A percentile compares a stretch with the other conserved stretches of the same genome.
Evolutionary conservation across 2,113 vertebrate genomes (phyloP).

Genomic region (Tichodroma muraria): DNA sequence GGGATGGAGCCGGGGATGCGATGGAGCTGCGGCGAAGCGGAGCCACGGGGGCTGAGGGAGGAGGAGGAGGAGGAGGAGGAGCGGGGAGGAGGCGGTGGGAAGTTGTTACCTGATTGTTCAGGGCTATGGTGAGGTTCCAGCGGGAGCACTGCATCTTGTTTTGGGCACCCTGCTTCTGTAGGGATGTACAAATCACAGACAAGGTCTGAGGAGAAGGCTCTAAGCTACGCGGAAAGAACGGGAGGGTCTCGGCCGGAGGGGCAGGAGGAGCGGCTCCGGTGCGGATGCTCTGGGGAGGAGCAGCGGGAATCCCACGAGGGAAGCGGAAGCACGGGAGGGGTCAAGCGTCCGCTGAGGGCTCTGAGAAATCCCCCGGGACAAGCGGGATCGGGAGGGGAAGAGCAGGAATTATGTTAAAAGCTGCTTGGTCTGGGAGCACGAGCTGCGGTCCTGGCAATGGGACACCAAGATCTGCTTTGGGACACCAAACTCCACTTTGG

Average conservation of each 20-base stretch:
- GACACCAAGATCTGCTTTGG: not conserved
- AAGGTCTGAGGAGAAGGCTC: slow-evolving; percentile 48
- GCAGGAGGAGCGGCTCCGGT: not conserved
- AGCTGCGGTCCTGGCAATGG: no score
- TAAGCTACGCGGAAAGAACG: not conserved
- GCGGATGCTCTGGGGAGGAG: not conserved
- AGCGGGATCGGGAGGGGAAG: not conserved
- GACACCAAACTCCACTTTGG: not conserved
- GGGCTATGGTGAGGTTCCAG: slow-evolving; percentile 65
- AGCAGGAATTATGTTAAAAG: not conserved
- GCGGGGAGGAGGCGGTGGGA: not conserved
- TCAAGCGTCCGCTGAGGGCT: not conserved
- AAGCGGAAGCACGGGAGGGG: not conserved
- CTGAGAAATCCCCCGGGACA: not conserved
- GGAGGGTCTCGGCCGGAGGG: not conserved
- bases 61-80: not conserved
- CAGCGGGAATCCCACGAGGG: not conserved
- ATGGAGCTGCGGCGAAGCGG: slow-evolving; percentile 23
- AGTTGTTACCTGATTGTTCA: slow-evolving; percentile 64
- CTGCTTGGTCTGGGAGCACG: not conserved
- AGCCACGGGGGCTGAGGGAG: not conserved
- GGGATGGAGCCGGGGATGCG: slow-evolving; percentile 17
- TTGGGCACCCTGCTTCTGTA: slow-evolving; percentile 65
- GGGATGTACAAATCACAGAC: slow-evolving; percentile 60
- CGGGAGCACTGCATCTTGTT: slow-evolving; percentile 64